Percentiles rank a stretch among this genome's conserved stretches.
phyloP scores from a whole-genome alignment of 2,113 vertebrate genomes.

The Empidonax alnorum region DNA sequence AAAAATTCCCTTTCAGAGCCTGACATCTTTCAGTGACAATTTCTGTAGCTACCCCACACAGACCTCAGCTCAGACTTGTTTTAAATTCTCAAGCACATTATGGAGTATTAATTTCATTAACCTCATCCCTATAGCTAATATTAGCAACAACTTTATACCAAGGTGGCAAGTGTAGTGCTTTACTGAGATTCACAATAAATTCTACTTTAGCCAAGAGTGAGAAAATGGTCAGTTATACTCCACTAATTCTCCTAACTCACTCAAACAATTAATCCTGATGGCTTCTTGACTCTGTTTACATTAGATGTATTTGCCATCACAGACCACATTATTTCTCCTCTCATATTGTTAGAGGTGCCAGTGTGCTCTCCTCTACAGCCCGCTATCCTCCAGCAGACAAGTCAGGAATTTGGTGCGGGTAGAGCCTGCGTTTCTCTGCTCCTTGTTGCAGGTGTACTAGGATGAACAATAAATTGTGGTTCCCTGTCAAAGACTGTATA shows the following conservation, averaged over 20 bases:
- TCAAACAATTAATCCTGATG: neutral
- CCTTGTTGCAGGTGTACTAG: neutral
- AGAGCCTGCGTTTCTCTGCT: neutral
- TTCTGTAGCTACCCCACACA: neutral
- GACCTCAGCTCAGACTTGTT: neutral
- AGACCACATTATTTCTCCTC: neutral
- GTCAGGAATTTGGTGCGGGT: neutral
- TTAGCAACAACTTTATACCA: neutral
- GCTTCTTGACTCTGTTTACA: neutral
- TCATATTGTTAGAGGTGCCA: neutral
- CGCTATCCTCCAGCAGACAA: neutral
- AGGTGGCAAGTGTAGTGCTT: neutral
- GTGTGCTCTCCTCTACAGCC: neutral
- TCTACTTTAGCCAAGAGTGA: neutral
- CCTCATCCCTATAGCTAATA: accelerated
- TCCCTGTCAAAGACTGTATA: neutral
- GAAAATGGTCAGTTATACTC: neutral
- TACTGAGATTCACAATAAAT: neutral
- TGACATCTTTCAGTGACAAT: neutral
- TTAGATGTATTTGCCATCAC: neutral
- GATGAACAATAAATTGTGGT: neutral
- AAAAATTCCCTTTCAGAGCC: neutral
- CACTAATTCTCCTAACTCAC: neutral
- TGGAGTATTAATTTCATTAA: neutral
- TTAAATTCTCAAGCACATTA: neutral